Conservation (phyloP, 2,113 vertebrate genomes). For the Mesembrinibis cayennensis region DNA sequence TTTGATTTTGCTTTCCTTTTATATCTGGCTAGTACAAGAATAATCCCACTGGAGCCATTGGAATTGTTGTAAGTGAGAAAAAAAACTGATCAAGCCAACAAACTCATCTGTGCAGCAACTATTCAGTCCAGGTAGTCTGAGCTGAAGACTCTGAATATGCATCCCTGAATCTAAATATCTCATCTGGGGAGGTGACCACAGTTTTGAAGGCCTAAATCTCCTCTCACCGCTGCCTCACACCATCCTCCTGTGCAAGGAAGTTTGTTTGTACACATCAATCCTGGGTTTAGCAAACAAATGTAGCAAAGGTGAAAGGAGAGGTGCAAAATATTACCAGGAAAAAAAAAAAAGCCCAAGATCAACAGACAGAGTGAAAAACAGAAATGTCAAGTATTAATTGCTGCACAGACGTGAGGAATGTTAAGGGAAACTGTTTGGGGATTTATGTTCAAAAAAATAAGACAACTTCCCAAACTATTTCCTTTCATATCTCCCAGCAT, state of each 20-base stretch:
- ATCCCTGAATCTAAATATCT: not conserved
- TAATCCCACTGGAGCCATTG: conserved; percentile 46
- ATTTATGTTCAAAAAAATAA: conserved; percentile 51
- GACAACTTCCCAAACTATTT: conserved; percentile 58
- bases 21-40: conserved; percentile 32
- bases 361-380: not conserved
- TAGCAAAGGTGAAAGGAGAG: not conserved
- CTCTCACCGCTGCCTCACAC: not conserved
- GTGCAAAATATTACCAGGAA: not conserved
- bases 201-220: not conserved
- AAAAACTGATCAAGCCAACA: conserved; percentile 13
- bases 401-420: conserved; percentile 22
- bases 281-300: not conserved
- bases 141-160: not conserved
- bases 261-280: not conserved
- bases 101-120: not conserved
- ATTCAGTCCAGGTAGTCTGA: not conserved
- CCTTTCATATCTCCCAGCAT: conserved; percentile 51
- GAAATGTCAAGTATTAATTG: conserved; percentile 14
- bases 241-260: not conserved
- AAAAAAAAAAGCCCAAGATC: not conserved
- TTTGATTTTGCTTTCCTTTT: conserved; percentile 61
- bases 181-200: not conserved
- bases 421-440: conserved; percentile 44
- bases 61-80: conserved; percentile 13